Percentiles rank a stretch among this genome's conserved stretches.
Evolutionary conservation across 2,113 vertebrate species (phyloP).

Genomic region (Periophthalmodon schlosseri): DNA sequence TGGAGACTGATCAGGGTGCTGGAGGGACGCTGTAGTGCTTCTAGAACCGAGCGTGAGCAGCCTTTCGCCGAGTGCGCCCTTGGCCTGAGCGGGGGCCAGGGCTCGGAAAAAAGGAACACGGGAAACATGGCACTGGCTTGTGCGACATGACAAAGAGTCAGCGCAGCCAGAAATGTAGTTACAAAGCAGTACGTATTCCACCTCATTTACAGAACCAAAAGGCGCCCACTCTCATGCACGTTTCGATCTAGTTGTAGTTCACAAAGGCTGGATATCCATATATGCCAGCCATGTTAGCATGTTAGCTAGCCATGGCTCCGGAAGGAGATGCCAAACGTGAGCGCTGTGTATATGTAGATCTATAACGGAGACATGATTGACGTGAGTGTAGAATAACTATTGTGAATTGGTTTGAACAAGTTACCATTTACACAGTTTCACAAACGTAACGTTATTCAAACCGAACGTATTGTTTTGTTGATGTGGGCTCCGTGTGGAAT

Average conservation of each 20-base stretch:
- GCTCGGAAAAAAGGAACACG: conserved; percentile 16
- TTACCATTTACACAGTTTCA: too few relatives aligned
- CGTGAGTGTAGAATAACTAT: not conserved
- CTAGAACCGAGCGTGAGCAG: not conserved
- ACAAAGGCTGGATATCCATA: not conserved
- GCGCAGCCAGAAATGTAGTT: not conserved
- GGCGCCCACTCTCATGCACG: not conserved
- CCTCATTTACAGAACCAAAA: not conserved
- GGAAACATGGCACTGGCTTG: conserved; percentile 54
- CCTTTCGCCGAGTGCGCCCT: conserved; percentile 42
- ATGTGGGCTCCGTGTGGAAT: not conserved
- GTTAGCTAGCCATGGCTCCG: conserved; percentile 20
- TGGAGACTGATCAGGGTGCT: not conserved
- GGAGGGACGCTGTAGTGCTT: not conserved
- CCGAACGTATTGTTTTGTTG: not conserved
- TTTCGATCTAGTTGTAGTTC: not conserved
- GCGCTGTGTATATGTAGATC: not conserved
- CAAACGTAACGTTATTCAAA: too few relatives aligned
- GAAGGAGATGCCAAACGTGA: not conserved
- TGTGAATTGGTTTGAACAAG: not conserved
- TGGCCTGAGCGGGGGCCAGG: conserved; percentile 50
- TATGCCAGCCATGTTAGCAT: conserved; percentile 42
- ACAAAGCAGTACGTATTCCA: not conserved
- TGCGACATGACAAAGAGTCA: conserved; percentile 6
- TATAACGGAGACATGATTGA: not conserved